Percentiles rank a stretch among this genome's conserved stretches.
Conservation (phyloP, 2,113 vertebrate genomes). For the Charadrius vociferus region DNA sequence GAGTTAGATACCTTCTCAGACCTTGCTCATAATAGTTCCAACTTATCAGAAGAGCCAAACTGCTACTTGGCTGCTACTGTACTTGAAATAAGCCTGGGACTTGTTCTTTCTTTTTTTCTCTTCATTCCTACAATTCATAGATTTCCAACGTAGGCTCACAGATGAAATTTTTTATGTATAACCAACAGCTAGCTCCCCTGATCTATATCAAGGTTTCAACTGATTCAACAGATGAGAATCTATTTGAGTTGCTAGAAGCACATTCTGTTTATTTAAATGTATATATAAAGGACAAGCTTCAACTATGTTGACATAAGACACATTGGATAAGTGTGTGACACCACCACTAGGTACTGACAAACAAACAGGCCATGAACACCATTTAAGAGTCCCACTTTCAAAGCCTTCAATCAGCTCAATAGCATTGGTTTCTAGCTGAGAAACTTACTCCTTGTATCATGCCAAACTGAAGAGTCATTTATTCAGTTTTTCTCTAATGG, state of each 20-base stretch:
- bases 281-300: background rate
- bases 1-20: background rate
- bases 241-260: background rate
- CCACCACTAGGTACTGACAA: background rate
- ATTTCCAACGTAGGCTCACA: background rate
- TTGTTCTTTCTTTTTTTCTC: background rate
- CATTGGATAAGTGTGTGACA: background rate
- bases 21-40: background rate
- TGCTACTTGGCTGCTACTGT: background rate
- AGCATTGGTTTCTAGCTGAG: background rate
- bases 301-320: background rate
- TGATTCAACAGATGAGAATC: background rate
- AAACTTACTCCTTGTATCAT: background rate
- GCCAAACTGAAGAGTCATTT: background rate
- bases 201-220: background rate
- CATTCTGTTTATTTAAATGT: background rate
- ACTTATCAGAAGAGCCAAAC: background rate
- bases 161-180: background rate
- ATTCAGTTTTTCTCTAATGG: background rate
- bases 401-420: background rate
- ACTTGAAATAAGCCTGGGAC: background rate
- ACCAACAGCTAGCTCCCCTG: background rate
- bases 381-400: background rate
- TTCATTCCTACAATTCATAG: background rate
- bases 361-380: background rate